phyloP scores from a whole-genome alignment of 2,888 invertebrate genomes.

The Macaria notata region DNA sequence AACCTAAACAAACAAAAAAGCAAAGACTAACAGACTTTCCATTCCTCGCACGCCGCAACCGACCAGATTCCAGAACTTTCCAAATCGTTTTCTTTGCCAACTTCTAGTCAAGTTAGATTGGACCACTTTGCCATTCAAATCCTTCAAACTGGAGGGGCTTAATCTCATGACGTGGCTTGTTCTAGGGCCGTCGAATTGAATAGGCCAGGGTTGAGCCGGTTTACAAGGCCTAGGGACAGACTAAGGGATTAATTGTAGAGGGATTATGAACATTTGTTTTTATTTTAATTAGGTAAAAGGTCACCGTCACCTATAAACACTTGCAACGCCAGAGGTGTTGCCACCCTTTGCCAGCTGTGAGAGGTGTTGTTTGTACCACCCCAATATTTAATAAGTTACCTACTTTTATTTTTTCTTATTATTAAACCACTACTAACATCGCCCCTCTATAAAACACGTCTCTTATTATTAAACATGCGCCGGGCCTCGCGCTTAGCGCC shows the following conservation, averaged over 20 bases:
- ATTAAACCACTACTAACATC: too few relatives aligned
- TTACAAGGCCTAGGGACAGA: slow-evolving; percentile 19
- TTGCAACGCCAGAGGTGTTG: too few relatives aligned
- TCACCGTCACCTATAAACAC: too few relatives aligned
- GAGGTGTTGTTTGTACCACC: too few relatives aligned
- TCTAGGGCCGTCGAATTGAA: slow-evolving; percentile 37
- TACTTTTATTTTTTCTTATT: too few relatives aligned
- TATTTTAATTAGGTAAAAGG: too few relatives aligned
- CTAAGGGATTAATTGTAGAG: not conserved
- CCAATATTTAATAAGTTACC: too few relatives aligned
- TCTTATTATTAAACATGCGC: too few relatives aligned
- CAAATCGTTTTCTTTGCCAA: slow-evolving; percentile 15
- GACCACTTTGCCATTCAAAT: slow-evolving; percentile 32
- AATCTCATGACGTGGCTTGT: slow-evolving; percentile 36
- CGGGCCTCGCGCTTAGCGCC: too few relatives aligned
- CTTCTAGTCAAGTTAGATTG: slow-evolving; percentile 23
- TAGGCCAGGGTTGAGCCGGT: slow-evolving; percentile 38
- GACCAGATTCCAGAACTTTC: slow-evolving; percentile 7
- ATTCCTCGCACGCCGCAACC: slow-evolving; percentile 16
- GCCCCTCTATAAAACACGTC: too few relatives aligned
- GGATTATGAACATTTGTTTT: not conserved
- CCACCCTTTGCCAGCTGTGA: too few relatives aligned
- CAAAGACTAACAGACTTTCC: not conserved
- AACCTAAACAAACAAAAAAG: not conserved
- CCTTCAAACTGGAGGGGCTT: slow-evolving; percentile 32